Conservation (phyloP, 92 coral and sea anemone species). For the Parazoanthus darwini region DNA sequence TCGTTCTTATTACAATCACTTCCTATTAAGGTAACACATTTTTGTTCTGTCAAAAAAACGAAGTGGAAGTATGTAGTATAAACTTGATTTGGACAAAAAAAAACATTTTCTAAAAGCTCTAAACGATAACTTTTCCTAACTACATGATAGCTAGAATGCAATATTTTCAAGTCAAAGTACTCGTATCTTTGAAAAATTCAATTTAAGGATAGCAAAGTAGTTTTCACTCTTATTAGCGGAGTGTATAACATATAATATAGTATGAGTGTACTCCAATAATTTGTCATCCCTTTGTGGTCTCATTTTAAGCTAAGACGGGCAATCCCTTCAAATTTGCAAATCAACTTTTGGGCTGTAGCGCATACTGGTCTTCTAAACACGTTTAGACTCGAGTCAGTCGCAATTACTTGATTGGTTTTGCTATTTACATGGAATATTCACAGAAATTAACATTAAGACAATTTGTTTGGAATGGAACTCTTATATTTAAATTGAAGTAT, state of each 20-base stretch:
- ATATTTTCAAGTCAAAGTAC: background rate
- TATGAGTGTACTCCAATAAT: background rate
- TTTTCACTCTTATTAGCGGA: background rate
- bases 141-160: background rate
- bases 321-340: background rate
- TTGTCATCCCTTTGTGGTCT: background rate
- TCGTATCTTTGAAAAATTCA: background rate
- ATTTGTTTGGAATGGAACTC: constrained; percentile 17
- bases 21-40: too few species aligned
- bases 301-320: background rate
- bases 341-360: background rate
- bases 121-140: background rate
- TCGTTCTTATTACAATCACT: too few species aligned
- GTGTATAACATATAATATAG: background rate
- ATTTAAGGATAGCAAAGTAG: background rate
- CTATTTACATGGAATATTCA: background rate
- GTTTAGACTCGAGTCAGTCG: background rate
- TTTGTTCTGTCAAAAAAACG: too few species aligned
- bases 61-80: too few species aligned
- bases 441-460: background rate
- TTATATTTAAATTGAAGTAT: constrained; percentile 25
- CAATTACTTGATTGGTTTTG: background rate
- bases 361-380: too few species aligned
- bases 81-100: background rate
- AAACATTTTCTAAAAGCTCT: background rate